Evolutionary conservation across 2,888 invertebrate species (phyloP).

Genomic region (Rhogogaster chlorosoma): DNA sequence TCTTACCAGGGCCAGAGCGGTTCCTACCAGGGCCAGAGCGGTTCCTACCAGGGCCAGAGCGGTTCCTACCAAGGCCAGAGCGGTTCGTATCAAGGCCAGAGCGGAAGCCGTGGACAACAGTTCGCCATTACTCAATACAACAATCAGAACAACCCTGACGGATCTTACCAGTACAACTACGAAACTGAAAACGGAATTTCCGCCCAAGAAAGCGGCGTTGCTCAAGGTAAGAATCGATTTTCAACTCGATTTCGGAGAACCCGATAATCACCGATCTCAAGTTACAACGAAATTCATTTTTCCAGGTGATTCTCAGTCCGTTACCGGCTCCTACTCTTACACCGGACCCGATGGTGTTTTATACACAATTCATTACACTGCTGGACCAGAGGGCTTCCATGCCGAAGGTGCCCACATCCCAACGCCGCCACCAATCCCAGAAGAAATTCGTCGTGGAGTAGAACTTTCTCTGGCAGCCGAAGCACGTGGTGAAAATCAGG

Average conservation of each 20-base stretch:
- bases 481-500: slow-evolving; percentile 52
- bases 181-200: slow-evolving; percentile 49
- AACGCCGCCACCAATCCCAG: slow-evolving; percentile 49
- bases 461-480: slow-evolving; percentile 52
- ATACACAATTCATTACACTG: slow-evolving; percentile 50
- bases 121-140: slow-evolving; percentile 50
- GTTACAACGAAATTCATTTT: background rate
- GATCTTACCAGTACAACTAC: slow-evolving; percentile 53
- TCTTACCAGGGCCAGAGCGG: slow-evolving; percentile 35
- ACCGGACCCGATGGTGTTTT: slow-evolving; percentile 50
- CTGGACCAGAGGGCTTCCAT: slow-evolving; percentile 51
- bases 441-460: slow-evolving; percentile 53
- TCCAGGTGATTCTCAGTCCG: slow-evolving; percentile 45
- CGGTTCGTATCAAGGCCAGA: slow-evolving; percentile 35
- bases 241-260: background rate
- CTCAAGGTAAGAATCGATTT: slow-evolving; percentile 30
- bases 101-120: slow-evolving; percentile 32
- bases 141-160: slow-evolving; percentile 51
- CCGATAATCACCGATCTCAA: background rate
- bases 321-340: slow-evolving; percentile 50
- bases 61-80: slow-evolving; percentile 31
- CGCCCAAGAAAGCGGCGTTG: slow-evolving; percentile 39
- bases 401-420: slow-evolving; percentile 52
- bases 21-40: slow-evolving; percentile 35
- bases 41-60: background rate